Percentiles rank a stretch among this genome's conserved stretches.
These are phyloP conservation scores for Semnornis frantzii DNA, from an alignment of 2,113 vertebrate species.

Conservation along the genomic window DNA sequence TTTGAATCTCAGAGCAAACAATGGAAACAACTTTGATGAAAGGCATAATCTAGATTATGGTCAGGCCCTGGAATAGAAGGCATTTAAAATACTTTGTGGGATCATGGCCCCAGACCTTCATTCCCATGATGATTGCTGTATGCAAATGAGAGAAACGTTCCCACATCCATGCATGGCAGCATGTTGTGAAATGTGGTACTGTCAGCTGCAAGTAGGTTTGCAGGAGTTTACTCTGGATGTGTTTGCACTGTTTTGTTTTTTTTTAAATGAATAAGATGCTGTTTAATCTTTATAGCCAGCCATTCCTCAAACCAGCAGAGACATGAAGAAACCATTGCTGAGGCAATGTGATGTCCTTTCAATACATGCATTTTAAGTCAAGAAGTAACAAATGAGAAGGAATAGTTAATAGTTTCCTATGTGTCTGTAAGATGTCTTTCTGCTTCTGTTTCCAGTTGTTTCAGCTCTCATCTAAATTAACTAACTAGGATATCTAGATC, in stretches of 20 bases:
- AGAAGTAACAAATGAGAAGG: background rate
- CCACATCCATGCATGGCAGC: background rate
- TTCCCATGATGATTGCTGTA: background rate
- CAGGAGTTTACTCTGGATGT: background rate
- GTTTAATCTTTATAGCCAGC: background rate
- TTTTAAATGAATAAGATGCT: background rate
- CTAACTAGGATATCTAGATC: background rate
- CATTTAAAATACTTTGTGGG: background rate
- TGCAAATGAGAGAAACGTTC: background rate
- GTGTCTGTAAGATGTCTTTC: background rate
- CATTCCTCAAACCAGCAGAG: background rate
- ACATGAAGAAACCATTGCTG: background rate
- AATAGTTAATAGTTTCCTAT: background rate
- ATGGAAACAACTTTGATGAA: background rate
- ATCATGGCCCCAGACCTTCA: background rate
- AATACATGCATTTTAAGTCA: background rate
- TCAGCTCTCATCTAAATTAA: background rate
- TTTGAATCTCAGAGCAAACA: background rate
- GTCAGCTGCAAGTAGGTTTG: background rate
- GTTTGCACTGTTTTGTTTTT: background rate
- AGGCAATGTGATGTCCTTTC: background rate
- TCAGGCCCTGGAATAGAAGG: background rate
- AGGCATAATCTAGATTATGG: background rate
- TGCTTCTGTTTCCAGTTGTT: background rate
- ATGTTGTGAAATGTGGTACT: background rate